Conservation (phyloP, 37 sponge, comb jelly and placozoan species). For the Bolinopsis microptera region DNA sequence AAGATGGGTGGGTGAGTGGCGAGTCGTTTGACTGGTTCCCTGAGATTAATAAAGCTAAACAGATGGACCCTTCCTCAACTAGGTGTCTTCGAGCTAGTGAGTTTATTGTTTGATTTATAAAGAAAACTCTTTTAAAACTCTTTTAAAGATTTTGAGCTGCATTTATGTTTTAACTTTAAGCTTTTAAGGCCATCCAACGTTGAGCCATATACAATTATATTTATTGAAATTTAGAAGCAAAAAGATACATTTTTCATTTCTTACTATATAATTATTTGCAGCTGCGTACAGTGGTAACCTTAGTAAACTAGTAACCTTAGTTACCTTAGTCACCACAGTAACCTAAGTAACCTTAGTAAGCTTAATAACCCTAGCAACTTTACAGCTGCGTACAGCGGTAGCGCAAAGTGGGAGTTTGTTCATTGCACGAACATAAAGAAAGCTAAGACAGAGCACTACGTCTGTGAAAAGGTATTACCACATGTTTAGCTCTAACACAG, state of each 20-base stretch:
- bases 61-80: not conserved
- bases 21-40: constrained; percentile 11
- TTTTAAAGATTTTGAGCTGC: no score
- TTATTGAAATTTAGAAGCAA: no score
- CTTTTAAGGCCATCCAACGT: no score
- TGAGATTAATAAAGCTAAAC: not conserved
- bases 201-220: no score
- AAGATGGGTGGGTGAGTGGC: not conserved
- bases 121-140: not conserved
- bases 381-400: not conserved
- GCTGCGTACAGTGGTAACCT: no score
- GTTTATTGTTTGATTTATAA: not conserved
- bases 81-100: not conserved
- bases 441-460: not conserved
- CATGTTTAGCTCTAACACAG: no score
- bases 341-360: no score
- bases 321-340: no score
- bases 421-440: not conserved
- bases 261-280: no score
- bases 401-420: not conserved
- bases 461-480: constrained; percentile 41
- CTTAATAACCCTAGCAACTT: not conserved
- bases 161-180: no score
- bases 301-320: no score
- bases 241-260: no score